Base-by-base conservation (phyloP, 1,140 invertebrate species). In the Chrysomallon squamiferum region DNA sequence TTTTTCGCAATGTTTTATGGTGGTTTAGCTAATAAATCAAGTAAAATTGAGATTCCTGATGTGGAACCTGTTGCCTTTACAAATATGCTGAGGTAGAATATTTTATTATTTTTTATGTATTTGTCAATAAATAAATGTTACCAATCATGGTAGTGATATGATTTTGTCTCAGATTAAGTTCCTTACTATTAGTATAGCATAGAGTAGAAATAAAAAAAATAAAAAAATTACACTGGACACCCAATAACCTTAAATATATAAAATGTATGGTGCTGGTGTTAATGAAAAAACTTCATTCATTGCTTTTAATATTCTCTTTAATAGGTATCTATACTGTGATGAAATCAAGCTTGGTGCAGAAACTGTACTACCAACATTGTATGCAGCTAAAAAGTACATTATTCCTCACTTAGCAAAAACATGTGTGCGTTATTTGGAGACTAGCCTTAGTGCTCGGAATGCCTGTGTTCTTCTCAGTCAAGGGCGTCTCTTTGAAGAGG, bases 291-390 rank as follows among this genome's bases (percentile, higher is more conserved):
- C 15, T 38, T 38, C 35, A 38, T 15, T 7, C 35, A 38, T 38
- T 38, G 35, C 6, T 38, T 38, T 38, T 38, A 38, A n/a, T n/a
- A n/a, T n/a, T n/a, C n/a, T n/a, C n/a, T n/a, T 59, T 77, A 74
- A 25, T 74, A 97, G 95, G 86, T 98, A 97, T 86, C 89, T 98
- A 77, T 98, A 98, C 86, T 95, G 93, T 88, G 96, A 98, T 89
- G 95, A 97, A 84, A 91, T 94, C 20, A 88, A 91, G 63, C 91
- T 94, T 75, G 92, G 91, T 47, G 91, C 92, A 7, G 93, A 95
- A 79, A 93, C 90, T 80, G 93, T 95, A 1, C 92, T 94, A 89
- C 91, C 92, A 1, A 93, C 92, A 7, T 83, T 95, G 32, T 94
- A 95, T 80, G 93, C 91, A 4, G 93, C 93, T 15, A 95, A 95